These are phyloP conservation scores for Xenops minutus DNA, from an alignment of 2,797 vertebrate species.

Conservation along the genomic window DNA sequence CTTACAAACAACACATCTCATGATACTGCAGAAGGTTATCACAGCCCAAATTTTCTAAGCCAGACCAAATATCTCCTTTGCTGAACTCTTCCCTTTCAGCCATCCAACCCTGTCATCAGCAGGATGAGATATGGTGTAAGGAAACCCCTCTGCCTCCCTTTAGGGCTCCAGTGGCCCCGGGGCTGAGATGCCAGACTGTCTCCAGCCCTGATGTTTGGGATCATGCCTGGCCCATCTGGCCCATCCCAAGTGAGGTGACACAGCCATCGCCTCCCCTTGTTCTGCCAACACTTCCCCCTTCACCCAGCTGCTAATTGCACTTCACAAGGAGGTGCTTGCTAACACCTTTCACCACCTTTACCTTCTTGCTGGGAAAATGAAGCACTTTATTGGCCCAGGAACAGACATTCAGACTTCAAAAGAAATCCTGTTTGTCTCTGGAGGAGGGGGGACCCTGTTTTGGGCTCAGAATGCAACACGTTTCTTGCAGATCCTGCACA, in stretches of 20 bases:
- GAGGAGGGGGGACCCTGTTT: neutral
- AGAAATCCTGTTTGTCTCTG: conserved; percentile 15
- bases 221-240: conserved; percentile 67
- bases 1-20: neutral
- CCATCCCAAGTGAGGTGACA: conserved; percentile 60
- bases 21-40: neutral
- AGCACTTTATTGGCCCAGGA: conserved; percentile 53
- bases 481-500: neutral
- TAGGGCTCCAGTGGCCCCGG: neutral
- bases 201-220: neutral
- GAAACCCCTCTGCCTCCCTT: neutral
- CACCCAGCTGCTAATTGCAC: conserved; percentile 67
- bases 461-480: accelerated
- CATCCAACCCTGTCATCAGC: neutral
- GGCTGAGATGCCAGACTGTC: neutral
- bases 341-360: conserved; percentile 47
- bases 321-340: conserved; percentile 49
- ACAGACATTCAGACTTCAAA: conserved; percentile 58
- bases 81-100: accelerated
- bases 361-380: conserved; percentile 33
- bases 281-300: conserved; percentile 24
- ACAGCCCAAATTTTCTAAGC: neutral
- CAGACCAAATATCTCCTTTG: neutral
- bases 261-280: neutral
- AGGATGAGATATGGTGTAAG: neutral